Evolutionary conservation across 2,888 invertebrate genomes (phyloP), one percentile per base, ranked within the genome.

Genomic region (Brenthis daphne): DNA sequence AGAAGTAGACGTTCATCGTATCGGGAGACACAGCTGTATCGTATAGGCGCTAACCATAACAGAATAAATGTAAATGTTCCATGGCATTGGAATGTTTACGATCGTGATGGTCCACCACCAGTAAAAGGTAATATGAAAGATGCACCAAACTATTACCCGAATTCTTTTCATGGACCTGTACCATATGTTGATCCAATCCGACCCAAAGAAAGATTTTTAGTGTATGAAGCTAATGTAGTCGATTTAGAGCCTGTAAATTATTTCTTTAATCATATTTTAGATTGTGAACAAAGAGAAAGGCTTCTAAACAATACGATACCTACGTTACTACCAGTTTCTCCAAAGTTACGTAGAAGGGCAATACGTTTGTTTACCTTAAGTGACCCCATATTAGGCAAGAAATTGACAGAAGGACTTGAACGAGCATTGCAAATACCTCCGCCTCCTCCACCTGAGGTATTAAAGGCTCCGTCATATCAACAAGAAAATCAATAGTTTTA

Each of bases 101-200:
- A 77, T 37, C 82, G 88, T 3, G 87, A 89, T 73, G 87, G 98
- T 0, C 89, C 93, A 1, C 95, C 96, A 91, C 94, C 95, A 53
- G 90, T 95, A 11, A 88, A 92, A 24, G 94, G 96, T 75, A 98
- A 98, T 83, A 97, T 97, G 90, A 95, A 94, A 37, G 96, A 96
- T 47, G 96, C 96, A 0, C 98, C 99, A 1, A 98, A 98, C 85
- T 99, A 99, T 84, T 98, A 94, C 88, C 99, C 99, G 0, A 99
- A 99, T 90, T 98, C 98, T 68, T 99, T 98, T 85, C 93, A 94
- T 75, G 99, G 98, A 0, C 98, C 98, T 0, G 93, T 94, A 70
- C 94, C 94, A 29, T 94, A 94, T 76, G 93, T 94, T 1, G 91
- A 94, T 8, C 80, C 81, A 14, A 80, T 72, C 48, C 75, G 75